Base-by-base conservation (phyloP, 2,797 vertebrate species). In the Pangasius djambal region DNA sequence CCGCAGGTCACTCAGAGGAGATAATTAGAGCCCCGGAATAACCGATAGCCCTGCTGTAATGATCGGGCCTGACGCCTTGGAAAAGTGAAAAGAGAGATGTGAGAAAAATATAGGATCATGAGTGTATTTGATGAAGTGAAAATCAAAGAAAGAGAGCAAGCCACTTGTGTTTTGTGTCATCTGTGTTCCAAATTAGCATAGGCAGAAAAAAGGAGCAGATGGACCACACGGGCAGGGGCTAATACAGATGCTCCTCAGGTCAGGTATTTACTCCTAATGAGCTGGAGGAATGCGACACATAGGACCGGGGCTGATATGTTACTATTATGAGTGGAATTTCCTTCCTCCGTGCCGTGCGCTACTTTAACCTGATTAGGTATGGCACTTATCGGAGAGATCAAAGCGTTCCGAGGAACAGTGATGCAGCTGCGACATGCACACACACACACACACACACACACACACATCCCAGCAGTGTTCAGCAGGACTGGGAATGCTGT, bases 211-310 rank as follows among this genome's bases (percentile, higher is more conserved):
- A 89, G 93, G 84, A 92, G 90, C 95, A 96, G 96, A 96, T 96
- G 96, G 96, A 96, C 95, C 96, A 96, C 95, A 96, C 95, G 88
- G 94, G 92, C 94, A 94, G 95, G 93, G 94, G 95, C 92, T 95
- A 95, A 96, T 95, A 95, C 93, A 93, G 94, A 95, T 93, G 52
- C 95, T 93, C 95, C 95, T 94, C 95, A 94, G 96, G 96, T 96
- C 96, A 96, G 95, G 96, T 96, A 96, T 95, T 96, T 96, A 96
- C 94, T 96, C 94, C 95, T 96, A 97, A 97, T 97, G 96, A 96
- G 95, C 95, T 74, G 82, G 91, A 96, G 95, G 96, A 96, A 97
- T 96, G 96, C 93, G 85, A 95, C 88, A 93, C 96, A 96, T 96
- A 95, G 96, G 94, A 96, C 95, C 93, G 93, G 95, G 96, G 96